phyloP scores from a whole-genome alignment of 1,140 invertebrate species.

The Trachymyrmex septentrionalis region DNA sequence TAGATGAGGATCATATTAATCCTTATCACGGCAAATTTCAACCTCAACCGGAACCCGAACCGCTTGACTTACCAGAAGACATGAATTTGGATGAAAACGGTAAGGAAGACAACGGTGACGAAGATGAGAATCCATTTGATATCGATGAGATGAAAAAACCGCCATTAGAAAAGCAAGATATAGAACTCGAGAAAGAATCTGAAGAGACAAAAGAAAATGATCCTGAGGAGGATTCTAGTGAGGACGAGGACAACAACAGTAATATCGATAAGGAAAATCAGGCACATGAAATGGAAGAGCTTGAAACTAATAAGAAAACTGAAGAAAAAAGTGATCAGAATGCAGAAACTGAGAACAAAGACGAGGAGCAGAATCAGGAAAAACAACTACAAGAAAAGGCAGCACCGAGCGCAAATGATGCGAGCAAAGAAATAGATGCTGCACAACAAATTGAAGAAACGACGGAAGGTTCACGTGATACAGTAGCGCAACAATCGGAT shows the following conservation, averaged over 20 bases:
- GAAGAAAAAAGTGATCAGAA: constrained; percentile 80
- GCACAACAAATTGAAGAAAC: constrained; percentile 79
- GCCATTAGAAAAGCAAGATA: constrained; percentile 71
- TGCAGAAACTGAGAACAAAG: constrained; percentile 82
- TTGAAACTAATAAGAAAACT: constrained; percentile 78
- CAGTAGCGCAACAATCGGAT: constrained; percentile 74
- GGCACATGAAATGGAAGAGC: constrained; percentile 76
- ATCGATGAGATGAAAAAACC: constrained; percentile 91
- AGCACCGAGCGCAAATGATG: constrained; percentile 77
- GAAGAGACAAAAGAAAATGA: constrained; percentile 74
- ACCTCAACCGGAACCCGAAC: constrained; percentile 92
- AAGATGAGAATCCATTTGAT: constrained; percentile 94
- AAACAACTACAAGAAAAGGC: constrained; percentile 84
- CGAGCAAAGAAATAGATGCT: constrained; percentile 82
- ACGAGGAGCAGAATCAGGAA: constrained; percentile 84
- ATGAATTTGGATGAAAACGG: constrained; percentile 91
- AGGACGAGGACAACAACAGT: constrained; percentile 72
- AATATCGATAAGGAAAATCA: constrained; percentile 60
- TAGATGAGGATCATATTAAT: constrained; percentile 94
- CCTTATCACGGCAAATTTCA: constrained; percentile 94
- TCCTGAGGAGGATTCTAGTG: constrained; percentile 77
- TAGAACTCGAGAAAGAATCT: constrained; percentile 77
- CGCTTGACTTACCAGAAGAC: constrained; percentile 95
- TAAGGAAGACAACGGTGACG: constrained; percentile 88
- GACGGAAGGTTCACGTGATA: constrained; percentile 82